These are phyloP conservation scores for Drosophila murphyi DNA, from an alignment of 1,140 invertebrate species.

Conservation along the genomic window DNA sequence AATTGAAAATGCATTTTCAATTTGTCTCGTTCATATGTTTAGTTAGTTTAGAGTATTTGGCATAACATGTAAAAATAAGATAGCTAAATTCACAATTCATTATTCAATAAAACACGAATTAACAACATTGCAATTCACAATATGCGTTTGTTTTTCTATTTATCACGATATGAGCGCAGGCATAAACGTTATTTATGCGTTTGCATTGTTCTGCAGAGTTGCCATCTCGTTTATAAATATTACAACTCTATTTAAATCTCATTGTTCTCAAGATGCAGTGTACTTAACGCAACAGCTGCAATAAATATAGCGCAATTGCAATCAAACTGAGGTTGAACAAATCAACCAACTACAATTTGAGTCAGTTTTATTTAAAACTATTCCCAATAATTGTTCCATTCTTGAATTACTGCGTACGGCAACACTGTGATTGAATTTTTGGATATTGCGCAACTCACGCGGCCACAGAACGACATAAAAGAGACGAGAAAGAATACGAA, in stretches of 20 bases:
- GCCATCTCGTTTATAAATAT: constrained; percentile 9
- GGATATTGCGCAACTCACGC: constrained; percentile 52
- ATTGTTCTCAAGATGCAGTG: constrained; percentile 2
- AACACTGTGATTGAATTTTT: constrained; percentile 24
- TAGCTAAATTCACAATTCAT: neutral
- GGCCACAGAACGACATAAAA: neutral
- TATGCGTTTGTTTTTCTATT: neutral
- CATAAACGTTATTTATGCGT: constrained; percentile 24
- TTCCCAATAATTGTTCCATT: constrained; percentile 5
- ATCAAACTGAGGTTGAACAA: constrained; percentile 1
- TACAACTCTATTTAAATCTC: constrained; percentile 28
- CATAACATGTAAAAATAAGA: neutral
- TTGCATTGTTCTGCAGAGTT: constrained; percentile 50
- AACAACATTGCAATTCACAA: neutral
- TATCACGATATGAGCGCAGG: neutral
- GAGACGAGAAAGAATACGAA: constrained; percentile 3
- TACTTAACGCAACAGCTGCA: constrained; percentile 20
- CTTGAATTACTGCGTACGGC: constrained; percentile 19
- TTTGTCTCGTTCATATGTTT: neutral
- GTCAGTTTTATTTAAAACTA: neutral
- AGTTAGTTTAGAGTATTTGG: neutral
- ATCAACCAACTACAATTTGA: neutral
- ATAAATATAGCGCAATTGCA: constrained; percentile 12
- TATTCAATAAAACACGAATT: neutral
- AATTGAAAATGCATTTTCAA: neutral